Conservation (phyloP, 2,888 invertebrate genomes). For the Calliopum simillimum region DNA sequence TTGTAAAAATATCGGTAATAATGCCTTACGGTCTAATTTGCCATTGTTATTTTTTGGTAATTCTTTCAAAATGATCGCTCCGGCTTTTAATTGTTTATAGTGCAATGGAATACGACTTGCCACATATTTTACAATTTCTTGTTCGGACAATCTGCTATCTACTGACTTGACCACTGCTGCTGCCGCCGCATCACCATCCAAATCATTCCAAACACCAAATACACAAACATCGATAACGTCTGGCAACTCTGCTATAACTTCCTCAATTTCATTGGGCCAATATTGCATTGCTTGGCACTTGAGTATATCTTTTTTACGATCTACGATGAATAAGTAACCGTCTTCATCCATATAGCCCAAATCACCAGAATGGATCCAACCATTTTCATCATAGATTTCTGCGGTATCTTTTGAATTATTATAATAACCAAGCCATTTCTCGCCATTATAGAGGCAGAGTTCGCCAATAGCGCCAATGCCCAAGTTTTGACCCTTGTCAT, state of each 20-base stretch:
- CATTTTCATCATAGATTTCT: conserved; percentile 49
- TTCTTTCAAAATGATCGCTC: conserved; percentile 31
- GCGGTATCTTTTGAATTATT: conserved; percentile 51
- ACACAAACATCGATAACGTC: conserved; percentile 41
- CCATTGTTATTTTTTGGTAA: conserved; percentile 39
- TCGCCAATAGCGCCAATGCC: conserved; percentile 55
- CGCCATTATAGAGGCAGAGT: conserved; percentile 48
- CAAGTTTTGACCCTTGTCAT: conserved; percentile 51
- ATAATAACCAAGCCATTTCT: conserved; percentile 59
- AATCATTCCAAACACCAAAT: conserved; percentile 45
- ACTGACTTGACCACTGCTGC: conserved; percentile 55
- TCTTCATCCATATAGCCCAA: conserved; percentile 60
- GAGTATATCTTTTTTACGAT: conserved; percentile 58
- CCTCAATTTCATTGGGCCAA: conserved; percentile 36
- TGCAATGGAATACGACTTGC: conserved; percentile 5
- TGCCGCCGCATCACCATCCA: conserved; percentile 57
- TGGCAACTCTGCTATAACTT: conserved; percentile 27
- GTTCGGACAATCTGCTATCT: conserved; percentile 51
- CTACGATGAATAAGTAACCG: conserved; percentile 54
- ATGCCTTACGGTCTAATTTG: conserved; percentile 31
- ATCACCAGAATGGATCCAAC: conserved; percentile 61
- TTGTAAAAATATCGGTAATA: neutral
- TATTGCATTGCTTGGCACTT: conserved; percentile 50
- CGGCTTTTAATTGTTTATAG: conserved; percentile 36
- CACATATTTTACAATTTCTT: conserved; percentile 54